Evolutionary conservation across 1,140 invertebrate species (phyloP).

Genomic region (Drosophila arizonae): DNA sequence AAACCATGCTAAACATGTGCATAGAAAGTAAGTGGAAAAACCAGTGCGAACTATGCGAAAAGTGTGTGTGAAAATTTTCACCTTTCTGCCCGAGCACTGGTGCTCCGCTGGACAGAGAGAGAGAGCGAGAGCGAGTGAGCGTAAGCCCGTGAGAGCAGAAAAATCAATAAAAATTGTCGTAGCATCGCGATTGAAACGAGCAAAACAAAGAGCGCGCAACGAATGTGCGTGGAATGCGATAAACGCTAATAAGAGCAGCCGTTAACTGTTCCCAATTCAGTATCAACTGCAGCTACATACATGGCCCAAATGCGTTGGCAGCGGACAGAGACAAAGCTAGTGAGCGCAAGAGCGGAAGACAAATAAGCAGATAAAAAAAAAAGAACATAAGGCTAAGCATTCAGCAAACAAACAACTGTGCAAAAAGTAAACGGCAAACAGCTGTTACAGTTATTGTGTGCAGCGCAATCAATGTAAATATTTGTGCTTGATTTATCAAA

Average conservation of each 20-base stretch:
- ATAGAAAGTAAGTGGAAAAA: conserved; percentile 36
- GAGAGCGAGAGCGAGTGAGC: conserved; percentile 20
- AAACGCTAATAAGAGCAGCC: conserved; percentile 31
- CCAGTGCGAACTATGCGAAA: conserved; percentile 15
- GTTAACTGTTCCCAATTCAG: conserved; percentile 46
- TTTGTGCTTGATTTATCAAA: conserved; percentile 37
- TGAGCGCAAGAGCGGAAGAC: neutral
- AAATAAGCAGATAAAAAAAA: neutral
- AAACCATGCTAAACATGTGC: conserved; percentile 32
- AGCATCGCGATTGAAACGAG: conserved; percentile 69
- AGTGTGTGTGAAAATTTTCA: conserved; percentile 56
- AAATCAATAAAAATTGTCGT: conserved; percentile 71
- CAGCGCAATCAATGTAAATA: conserved; percentile 38
- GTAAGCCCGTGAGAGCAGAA: conserved; percentile 36
- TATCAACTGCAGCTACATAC: neutral
- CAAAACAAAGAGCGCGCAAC: conserved; percentile 66
- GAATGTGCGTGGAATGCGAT: conserved; percentile 33
- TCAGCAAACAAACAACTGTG: conserved; percentile 9
- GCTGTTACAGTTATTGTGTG: conserved; percentile 44
- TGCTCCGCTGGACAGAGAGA: conserved; percentile 44
- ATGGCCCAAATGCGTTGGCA: conserved; percentile 64
- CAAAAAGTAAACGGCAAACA: conserved; percentile 55
- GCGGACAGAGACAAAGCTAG: neutral
- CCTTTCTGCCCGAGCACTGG: conserved; percentile 26
- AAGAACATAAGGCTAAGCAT: conserved; percentile 31